Base-by-base conservation (phyloP, 92 coral and sea anemone species). In the Siderastrea radians region DNA sequence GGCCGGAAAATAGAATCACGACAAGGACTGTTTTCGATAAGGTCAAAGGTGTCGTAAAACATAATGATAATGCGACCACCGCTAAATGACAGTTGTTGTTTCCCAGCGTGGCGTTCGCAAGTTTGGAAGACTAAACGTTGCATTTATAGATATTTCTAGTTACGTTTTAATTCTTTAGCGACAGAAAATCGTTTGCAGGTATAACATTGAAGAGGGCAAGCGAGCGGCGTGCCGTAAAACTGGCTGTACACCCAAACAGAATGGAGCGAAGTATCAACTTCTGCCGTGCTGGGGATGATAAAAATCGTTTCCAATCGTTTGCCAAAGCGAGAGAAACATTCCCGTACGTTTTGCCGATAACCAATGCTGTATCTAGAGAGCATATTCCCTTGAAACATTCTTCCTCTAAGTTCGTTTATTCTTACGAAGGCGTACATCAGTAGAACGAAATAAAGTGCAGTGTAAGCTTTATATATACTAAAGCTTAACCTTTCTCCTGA, bases 41-140 rank as follows among this genome's bases (percentile, higher is more conserved):
- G 87, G 87, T 83, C 87, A 83, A 83, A 83, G 87, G 87, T 83
- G 70, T 72, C 10, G 16, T 58, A 60, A 14, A 72, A 72, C 79
- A 69, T 43, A 83, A 83, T 60, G 68, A 82, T 53, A 50, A 67
- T 61, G 57, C 59, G 62, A 73, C 71, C 75, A 55, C 52, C 16
- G 61, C 59, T 4, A 79, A 44, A 66, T 26, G 75, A 69, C 68
- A 69, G 68, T 48, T 82, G 86, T 71, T 57, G 78, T 55, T 72
- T 46, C 86, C 13, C 87, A 73, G 80, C 80, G 73, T 53, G 76
- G 59, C 53, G 51, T 74, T 16, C 16, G 57, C 58, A 60, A 46
- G 62, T 38, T 63, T n/a, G 38, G 52, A 62, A 84, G 54, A 63
- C 62, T 26, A 47, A 84, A 72, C 80, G 63, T 47, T 66, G 81